Conservation (phyloP, 2,797 vertebrate species). For the Pangasius krempfi region DNA sequence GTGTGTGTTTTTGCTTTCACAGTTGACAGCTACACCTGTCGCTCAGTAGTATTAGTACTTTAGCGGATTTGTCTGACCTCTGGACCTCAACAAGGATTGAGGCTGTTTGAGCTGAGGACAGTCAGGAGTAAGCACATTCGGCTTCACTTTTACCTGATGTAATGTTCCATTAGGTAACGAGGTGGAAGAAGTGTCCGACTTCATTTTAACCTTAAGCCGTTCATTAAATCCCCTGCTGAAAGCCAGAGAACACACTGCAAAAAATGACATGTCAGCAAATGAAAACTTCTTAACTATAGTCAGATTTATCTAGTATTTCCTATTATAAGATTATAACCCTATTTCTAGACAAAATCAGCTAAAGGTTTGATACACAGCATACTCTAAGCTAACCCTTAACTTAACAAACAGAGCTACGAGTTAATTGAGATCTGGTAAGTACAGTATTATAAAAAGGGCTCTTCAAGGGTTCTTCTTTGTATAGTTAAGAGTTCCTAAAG, state of each 20-base stretch:
- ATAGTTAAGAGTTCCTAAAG: not conserved
- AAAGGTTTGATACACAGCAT: not conserved
- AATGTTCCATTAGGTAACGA: slow-evolving; percentile 22
- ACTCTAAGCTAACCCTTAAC: not conserved
- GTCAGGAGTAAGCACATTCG: not conserved
- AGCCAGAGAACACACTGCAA: not conserved
- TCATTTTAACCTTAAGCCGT: not conserved
- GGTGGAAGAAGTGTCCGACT: not conserved
- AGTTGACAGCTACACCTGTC: not conserved
- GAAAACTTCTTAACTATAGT: not conserved
- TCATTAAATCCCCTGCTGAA: not conserved
- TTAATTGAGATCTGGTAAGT: not conserved
- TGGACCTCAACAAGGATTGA: slow-evolving; percentile 1
- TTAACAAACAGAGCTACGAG: not conserved
- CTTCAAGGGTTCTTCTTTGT: not conserved
- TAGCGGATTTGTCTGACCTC: slow-evolving; percentile 15
- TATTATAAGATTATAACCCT: not conserved
- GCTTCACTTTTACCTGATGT: not conserved
- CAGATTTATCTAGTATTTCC: not conserved
- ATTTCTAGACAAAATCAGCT: not conserved
- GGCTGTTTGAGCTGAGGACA: not conserved
- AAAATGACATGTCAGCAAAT: not conserved
- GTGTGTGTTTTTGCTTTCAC: not conserved
- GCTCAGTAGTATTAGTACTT: not conserved
- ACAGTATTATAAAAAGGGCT: not conserved